A percentile compares a stretch with the other conserved stretches of the same genome.
Conservation (phyloP, 2,113 vertebrate species). For the Chauna torquata region DNA sequence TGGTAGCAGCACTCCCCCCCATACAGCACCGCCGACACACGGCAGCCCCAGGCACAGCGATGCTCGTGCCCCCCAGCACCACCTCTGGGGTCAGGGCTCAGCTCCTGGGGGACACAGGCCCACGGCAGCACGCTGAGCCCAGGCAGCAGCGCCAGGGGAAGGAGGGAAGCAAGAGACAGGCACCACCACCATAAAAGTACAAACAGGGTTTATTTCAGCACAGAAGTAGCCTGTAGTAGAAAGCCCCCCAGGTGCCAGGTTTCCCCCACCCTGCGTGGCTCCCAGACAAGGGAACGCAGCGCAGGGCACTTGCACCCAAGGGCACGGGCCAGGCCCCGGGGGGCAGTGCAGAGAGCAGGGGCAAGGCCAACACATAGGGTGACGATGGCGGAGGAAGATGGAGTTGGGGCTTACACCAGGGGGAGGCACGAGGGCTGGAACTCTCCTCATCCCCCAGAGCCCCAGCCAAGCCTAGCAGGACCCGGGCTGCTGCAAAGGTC, state of each 20-base stretch:
- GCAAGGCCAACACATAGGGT: neutral
- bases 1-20: neutral
- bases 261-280: neutral
- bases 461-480: neutral
- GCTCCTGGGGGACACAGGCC: accelerated
- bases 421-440: neutral
- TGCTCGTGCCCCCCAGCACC: neutral
- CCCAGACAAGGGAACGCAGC: neutral
- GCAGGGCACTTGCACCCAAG: neutral
- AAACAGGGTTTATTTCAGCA: constrained; percentile 64
- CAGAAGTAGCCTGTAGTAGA: neutral
- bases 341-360: neutral
- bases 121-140: accelerated
- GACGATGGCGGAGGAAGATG: neutral
- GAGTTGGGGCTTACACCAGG: neutral
- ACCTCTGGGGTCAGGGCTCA: accelerated
- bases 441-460: neutral
- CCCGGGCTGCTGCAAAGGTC: neutral
- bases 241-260: neutral
- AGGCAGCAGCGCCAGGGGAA: neutral
- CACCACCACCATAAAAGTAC: constrained; percentile 27
- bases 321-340: neutral
- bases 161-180: neutral
- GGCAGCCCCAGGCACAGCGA: neutral
- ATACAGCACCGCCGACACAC: neutral